Evolutionary conservation across 1,140 invertebrate species (phyloP).

Genomic region (Leptinotarsa defecta): DNA sequence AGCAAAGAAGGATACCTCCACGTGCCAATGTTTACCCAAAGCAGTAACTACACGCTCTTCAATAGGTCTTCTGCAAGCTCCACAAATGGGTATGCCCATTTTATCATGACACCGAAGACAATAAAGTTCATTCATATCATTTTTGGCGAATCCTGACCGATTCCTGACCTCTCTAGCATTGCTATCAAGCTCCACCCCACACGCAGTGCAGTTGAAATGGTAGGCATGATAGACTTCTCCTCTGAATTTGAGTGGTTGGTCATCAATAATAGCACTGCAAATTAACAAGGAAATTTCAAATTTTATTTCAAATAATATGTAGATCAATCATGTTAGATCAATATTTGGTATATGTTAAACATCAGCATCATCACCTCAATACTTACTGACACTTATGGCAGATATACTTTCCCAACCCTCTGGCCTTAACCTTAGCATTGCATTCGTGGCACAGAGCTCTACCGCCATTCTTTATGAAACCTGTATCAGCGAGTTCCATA

Average conservation of each 20-base stretch:
- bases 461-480: constrained; percentile 93
- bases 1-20: constrained; percentile 68
- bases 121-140: constrained; percentile 94
- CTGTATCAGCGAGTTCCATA: constrained; percentile 90
- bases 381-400: constrained; percentile 98
- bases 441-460: constrained; percentile 96
- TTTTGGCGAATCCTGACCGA: constrained; percentile 85
- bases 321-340: too few relatives aligned
- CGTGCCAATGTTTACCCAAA: constrained; percentile 99
- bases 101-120: constrained; percentile 98
- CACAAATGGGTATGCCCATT: constrained; percentile 98
- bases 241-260: constrained; percentile 92
- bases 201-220: constrained; percentile 96
- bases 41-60: constrained; percentile 97
- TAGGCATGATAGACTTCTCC: constrained; percentile 99
- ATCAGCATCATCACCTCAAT: not conserved
- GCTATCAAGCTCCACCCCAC: constrained; percentile 83
- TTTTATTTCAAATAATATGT: constrained; percentile 5
- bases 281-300: constrained; percentile 24
- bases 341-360: too few relatives aligned
- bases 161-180: constrained; percentile 94
- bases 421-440: constrained; percentile 94
- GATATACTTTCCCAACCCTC: constrained; percentile 93
- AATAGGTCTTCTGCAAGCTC: constrained; percentile 93
- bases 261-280: constrained; percentile 90